Base-by-base conservation (phyloP, 1,140 invertebrate species). In the Penaeus chinensis region DNA sequence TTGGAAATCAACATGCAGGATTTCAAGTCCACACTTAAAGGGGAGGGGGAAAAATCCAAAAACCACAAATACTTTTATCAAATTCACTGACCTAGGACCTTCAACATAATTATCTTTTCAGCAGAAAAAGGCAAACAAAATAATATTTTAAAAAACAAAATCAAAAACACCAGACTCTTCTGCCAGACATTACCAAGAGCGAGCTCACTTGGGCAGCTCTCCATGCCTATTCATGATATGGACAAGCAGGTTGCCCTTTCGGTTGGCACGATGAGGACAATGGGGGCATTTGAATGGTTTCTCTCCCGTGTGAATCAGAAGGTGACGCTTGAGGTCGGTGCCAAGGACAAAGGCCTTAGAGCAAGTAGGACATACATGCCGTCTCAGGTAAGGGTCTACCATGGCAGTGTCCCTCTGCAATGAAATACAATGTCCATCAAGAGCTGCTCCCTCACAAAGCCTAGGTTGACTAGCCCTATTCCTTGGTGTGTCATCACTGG, bases 261-360 rank as follows among this genome's bases (percentile, higher is more conserved):
- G 66, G 86, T 87, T 87, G 47, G 86, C 80, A n/a, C 86, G 86
- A 81, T 87, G 86, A 18, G 86, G 86, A 32, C 86, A 87, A 77
- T 87, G 65, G 13, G 86, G 86, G 37, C 86, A 87, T 42, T 63
- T 65, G 78, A 83, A 87, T 22, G 86, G 86, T 76, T 87, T 87
- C 86, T 87, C 86, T 22, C 86, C 86, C 19, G 86, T 82, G 81
- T 87, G 86, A 63, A 87, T 81, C 80, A 87, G 71, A 77, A 87
- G 79, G 80, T 87, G 86, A 60, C 86, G 86, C 80, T 87, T 87
- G 80, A 87, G 66, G 86, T 87, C 86, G 60, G 86, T 82, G 74
- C 86, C 74, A 60, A 87, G 81, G 80, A 82, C 80, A 87, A 87
- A 87, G 54, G 80, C 71, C 86, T 83, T 87, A 82, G 81, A 65